A percentile compares a stretch with the other conserved stretches of the same genome.
Conservation (phyloP, 2,113 vertebrate species). For the Halcyon senegalensis region DNA sequence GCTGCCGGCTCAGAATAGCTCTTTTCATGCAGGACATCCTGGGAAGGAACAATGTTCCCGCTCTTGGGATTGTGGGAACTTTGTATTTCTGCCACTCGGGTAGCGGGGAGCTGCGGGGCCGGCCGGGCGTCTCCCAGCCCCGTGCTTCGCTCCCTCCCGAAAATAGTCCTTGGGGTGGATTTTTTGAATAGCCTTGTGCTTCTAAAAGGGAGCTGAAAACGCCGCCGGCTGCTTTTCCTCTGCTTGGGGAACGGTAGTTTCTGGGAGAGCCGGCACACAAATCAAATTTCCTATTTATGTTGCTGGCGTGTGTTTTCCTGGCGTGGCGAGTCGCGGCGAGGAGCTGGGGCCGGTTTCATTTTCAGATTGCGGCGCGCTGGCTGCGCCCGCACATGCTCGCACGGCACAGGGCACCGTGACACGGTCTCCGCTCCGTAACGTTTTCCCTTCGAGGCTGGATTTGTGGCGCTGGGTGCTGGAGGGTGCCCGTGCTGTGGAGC, state of each 20-base stretch:
- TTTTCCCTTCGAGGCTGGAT: neutral
- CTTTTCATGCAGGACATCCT: slow-evolving; percentile 72
- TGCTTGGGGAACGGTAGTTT: neutral
- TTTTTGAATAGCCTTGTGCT: neutral
- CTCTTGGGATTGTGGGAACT: slow-evolving; percentile 67
- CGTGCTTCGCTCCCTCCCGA: neutral
- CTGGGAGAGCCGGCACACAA: neutral
- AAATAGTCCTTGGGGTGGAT: neutral
- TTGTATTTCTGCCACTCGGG: slow-evolving; percentile 2
- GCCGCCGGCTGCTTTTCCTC: neutral
- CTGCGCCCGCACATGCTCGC: neutral
- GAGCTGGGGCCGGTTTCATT: neutral
- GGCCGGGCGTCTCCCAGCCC: slow-evolving; percentile 28
- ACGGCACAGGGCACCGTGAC: accelerated
- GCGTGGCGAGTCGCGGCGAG: accelerated
- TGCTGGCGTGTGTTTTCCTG: neutral
- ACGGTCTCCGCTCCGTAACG: accelerated
- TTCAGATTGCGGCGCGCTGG: neutral
- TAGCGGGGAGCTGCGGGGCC: neutral
- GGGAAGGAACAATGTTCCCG: slow-evolving; percentile 67
- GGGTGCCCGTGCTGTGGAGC: neutral
- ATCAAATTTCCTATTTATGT: neutral
- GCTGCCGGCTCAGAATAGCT: slow-evolving; percentile 68
- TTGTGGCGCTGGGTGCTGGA: neutral
- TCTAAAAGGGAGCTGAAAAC: neutral